Conservation (phyloP, 2,113 vertebrate genomes). For the Clarias macrocephalus region DNA sequence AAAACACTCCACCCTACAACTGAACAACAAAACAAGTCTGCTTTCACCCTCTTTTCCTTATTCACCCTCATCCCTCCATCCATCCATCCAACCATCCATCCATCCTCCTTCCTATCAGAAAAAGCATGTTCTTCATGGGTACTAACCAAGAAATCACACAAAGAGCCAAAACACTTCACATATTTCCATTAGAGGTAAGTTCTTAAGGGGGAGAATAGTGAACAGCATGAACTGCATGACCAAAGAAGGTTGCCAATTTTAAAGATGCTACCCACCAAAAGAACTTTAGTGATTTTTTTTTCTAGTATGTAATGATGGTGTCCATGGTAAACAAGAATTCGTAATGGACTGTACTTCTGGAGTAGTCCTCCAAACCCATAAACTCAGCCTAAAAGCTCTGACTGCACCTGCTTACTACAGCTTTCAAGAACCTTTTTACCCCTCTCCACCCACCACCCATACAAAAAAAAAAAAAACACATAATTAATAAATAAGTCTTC, state of each 20-base stretch:
- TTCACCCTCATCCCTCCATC: background rate
- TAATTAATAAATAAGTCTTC: slow-evolving; percentile 3
- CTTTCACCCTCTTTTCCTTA: background rate
- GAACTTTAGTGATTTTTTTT: background rate
- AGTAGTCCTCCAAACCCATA: slow-evolving; percentile 36
- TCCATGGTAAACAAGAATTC: slow-evolving; percentile 29
- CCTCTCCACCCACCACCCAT: background rate
- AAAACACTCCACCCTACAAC: background rate
- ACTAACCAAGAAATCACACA: background rate
- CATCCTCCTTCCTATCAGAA: background rate
- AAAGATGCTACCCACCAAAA: background rate
- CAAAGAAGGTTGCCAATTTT: slow-evolving; percentile 12
- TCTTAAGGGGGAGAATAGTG: background rate
- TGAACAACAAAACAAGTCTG: slow-evolving; percentile 8
- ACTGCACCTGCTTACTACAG: background rate
- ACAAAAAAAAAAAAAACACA: slow-evolving; percentile 5
- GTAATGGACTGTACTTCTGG: slow-evolving; percentile 38
- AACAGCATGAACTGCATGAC: background rate
- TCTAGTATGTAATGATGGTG: slow-evolving; percentile 2
- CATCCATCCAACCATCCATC: background rate
- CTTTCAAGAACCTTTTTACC: slow-evolving; percentile 26
- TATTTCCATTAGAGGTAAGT: slow-evolving; percentile 32
- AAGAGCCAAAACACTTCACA: background rate
- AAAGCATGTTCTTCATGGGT: background rate
- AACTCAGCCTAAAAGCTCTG: slow-evolving; percentile 9